Evolutionary conservation across 1,140 invertebrate genomes (phyloP).

Genomic region (Whitmania pigra): DNA sequence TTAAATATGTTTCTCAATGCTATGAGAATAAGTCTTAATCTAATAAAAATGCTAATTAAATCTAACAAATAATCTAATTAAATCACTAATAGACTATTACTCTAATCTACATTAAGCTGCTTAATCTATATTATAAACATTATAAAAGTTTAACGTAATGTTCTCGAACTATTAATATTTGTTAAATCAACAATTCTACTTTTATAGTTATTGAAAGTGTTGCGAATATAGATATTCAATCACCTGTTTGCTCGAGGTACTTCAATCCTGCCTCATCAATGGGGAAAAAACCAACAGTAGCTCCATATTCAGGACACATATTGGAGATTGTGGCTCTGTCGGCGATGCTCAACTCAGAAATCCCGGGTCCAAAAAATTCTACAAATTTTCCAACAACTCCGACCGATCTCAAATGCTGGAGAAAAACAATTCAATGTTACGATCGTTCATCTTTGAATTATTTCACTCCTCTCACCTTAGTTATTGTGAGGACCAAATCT

Average conservation of each 20-base stretch:
- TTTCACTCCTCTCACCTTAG: constrained; percentile 56
- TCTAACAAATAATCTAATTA: too few relatives aligned
- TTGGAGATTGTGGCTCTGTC: constrained; percentile 68
- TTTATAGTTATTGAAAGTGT: too few relatives aligned
- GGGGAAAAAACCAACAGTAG: constrained; percentile 89
- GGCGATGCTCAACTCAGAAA: constrained; percentile 75
- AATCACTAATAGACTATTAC: too few relatives aligned
- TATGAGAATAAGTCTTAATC: too few relatives aligned
- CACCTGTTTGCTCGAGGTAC: constrained; percentile 80
- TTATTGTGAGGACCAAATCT: constrained; percentile 91
- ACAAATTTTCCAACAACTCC: constrained; percentile 98
- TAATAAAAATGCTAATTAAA: too few relatives aligned
- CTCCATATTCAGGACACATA: constrained; percentile 91
- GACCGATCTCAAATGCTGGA: constrained; percentile 71
- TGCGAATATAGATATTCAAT: constrained; percentile 25
- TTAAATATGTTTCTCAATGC: too few relatives aligned
- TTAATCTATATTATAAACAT: too few relatives aligned
- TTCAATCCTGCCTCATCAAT: constrained; percentile 71
- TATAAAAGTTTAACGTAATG: too few relatives aligned
- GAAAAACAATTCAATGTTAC: constrained; percentile 20
- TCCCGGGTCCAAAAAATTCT: constrained; percentile 91
- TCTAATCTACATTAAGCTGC: too few relatives aligned
- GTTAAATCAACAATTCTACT: too few relatives aligned
- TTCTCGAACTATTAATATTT: too few relatives aligned
- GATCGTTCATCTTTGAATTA: not conserved